Conservation (phyloP, 2,797 vertebrate genomes). For the Decapterus maruadsi region DNA sequence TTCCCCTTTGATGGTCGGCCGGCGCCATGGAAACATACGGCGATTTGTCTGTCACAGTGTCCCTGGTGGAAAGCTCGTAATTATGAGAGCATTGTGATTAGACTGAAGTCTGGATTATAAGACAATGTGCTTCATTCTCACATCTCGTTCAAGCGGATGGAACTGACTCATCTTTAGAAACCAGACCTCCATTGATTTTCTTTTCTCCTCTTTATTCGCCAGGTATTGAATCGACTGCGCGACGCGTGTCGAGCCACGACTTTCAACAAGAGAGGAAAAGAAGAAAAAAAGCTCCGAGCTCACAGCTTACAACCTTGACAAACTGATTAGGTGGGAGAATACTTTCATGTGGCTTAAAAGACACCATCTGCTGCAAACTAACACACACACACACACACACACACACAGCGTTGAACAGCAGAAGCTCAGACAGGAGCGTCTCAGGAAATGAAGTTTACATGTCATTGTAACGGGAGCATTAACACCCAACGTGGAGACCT, state of each 20-base stretch:
- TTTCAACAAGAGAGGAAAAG: conserved; percentile 11
- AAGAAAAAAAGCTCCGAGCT: not conserved
- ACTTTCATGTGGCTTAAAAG: conserved; percentile 51
- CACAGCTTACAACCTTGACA: conserved; percentile 40
- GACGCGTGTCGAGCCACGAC: conserved; percentile 2
- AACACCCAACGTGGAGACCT: not conserved
- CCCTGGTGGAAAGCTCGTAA: conserved; percentile 72
- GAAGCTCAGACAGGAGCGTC: not conserved
- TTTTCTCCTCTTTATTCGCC: not conserved
- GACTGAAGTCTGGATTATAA: conserved; percentile 53
- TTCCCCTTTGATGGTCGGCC: conserved; percentile 56
- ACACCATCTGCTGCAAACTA: conserved; percentile 25
- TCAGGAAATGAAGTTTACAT: conserved; percentile 1
- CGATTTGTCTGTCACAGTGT: conserved; percentile 55
- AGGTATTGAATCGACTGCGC: conserved; percentile 10
- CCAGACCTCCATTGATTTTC: conserved; percentile 39
- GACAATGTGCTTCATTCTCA: conserved; percentile 33
- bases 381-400: conserved; percentile 1
- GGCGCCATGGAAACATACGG: conserved; percentile 73
- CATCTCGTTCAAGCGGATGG: conserved; percentile 40
- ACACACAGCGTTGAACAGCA: conserved; percentile 1
- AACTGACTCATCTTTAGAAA: conserved; percentile 49
- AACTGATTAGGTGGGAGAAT: conserved; percentile 45
- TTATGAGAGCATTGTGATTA: conserved; percentile 75
- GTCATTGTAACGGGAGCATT: conserved; percentile 1